Base-by-base conservation (phyloP, 30 jellyfish, hydroid and myxozoan species). In the Chironex yamaguchii region DNA sequence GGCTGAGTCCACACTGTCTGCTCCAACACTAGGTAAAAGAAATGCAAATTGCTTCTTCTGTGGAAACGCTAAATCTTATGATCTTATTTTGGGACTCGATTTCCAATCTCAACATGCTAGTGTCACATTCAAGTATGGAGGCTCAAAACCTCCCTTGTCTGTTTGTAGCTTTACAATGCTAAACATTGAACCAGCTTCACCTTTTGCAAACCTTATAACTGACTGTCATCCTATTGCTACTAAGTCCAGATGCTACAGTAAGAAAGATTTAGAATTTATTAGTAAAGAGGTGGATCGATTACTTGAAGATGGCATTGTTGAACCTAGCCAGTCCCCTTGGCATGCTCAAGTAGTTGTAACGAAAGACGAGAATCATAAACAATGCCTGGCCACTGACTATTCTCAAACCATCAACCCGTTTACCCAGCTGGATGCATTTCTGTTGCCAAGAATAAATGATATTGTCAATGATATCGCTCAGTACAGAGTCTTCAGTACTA, bases 401-500 rank as follows among this genome's bases (percentile, higher is more conserved):
- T 75, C 81, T 9, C 92, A 87, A 62, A 87, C 76, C 27, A 51
- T 75, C 70, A 75, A 75, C 0, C 34, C 51, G 0, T 77, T 1
- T 27, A 76, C 88, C 6, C 87, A 30, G 26, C 71, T 75, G 0
- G 96, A 78, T 68, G 96, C 92, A 0, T 75, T 31, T 69, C 82
- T 91, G 0, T 51, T 87, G 0, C 92, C 87, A 67, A 82, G 87
- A 30, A 63, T 80, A 68, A 67, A 35, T 21, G 84, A 80, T 9
- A 35, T 32, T 0, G 85, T 64, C 42, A 82, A 67, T 51, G 32
- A 82, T 4, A 52, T 82, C 25, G 93, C 93, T 62, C 65, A 82
- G 79, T 82, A 82, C 27, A 32, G 79, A 66, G 88, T 82, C 49
- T 82, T 82, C 79, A 69, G 79, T 49, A 82, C 93, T 9, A 49